These are phyloP conservation scores for Channa striata DNA, from an alignment of 2,797 vertebrate species.

Conservation along the genomic window DNA sequence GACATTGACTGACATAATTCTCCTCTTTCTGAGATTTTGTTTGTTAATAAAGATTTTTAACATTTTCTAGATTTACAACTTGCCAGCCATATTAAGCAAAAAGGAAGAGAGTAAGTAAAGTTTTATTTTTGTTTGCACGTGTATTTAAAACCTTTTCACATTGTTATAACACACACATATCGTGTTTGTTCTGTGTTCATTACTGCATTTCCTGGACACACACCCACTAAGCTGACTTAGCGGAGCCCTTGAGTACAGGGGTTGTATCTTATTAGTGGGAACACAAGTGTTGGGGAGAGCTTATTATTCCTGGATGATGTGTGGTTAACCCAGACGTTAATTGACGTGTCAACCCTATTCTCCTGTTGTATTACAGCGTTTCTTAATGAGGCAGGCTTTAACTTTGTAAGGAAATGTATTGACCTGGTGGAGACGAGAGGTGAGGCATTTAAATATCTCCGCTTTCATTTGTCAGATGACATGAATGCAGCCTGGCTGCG, in stretches of 20 bases:
- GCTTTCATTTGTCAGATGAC: constrained; percentile 39
- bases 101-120: constrained; percentile 96
- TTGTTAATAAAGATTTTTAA: neutral
- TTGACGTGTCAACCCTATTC: constrained; percentile 56
- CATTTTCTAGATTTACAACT: constrained; percentile 92
- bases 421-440: constrained; percentile 94
- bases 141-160: neutral
- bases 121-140: neutral
- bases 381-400: constrained; percentile 97
- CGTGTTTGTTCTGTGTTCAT: constrained; percentile 46
- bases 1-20: neutral
- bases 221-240: constrained; percentile 66
- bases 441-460: constrained; percentile 59
- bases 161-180: neutral
- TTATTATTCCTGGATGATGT: constrained; percentile 58
- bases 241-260: constrained; percentile 40
- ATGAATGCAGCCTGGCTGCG: constrained; percentile 4
- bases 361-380: constrained; percentile 86
- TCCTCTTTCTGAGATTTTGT: constrained; percentile 2
- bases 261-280: constrained; percentile 63
- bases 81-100: constrained; percentile 97
- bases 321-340: constrained; percentile 57
- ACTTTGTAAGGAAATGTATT: constrained; percentile 97
- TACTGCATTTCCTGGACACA: constrained; percentile 62
- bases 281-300: constrained; percentile 43